Evolutionary conservation across 1,140 invertebrate species (phyloP), one percentile per base, ranked within the genome.

Genomic region (Aphelenchoides besseyi): DNA sequence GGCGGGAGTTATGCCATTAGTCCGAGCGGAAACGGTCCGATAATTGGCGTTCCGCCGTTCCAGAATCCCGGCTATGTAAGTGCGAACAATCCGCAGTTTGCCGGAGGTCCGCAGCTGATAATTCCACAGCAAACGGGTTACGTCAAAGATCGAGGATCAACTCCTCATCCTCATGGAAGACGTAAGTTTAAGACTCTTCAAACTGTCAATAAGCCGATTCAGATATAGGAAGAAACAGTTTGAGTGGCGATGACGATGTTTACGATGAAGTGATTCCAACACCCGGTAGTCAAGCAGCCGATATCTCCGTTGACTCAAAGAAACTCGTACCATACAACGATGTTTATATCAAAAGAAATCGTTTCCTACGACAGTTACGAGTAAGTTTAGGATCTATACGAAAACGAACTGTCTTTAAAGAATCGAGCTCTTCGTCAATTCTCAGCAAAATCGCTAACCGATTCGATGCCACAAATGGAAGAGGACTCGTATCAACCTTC

Each of bases 401-500:
- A 33, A 53, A 66, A 1, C 30, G 12, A 29, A 66, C 23, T 41
- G 30, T 33, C 12, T 41, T 41, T 70, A n/a, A 23, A 70, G 69
- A 71, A 70, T 36, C 62, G 69, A 1, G 63, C 29, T 18, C 69
- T 70, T 28, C 69, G 69, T 3, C 69, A 70, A 67, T 55, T 70
- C 18, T 70, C 69, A 5, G 69, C 69, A 28, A 69, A 69, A 33
- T 69, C 30, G 9, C 23, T 67, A n/a, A 18, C 55, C 23, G 61
- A 69, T 52, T 35, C 28, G 18, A 23, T 68, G n/a, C 68, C 63
- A 9, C 33, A 28, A 29, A 23, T 18, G 63, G 61, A 67, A 1
- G 32, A 66, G 30, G 0, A 9, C 16, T 16, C 16, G 16, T 29
- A 36, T 2, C 59, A 68, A 26, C 68, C 69, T 26, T 32, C 18